Base-by-base conservation (phyloP, 1,140 invertebrate species). In the Aporrectodea caliginosa region DNA sequence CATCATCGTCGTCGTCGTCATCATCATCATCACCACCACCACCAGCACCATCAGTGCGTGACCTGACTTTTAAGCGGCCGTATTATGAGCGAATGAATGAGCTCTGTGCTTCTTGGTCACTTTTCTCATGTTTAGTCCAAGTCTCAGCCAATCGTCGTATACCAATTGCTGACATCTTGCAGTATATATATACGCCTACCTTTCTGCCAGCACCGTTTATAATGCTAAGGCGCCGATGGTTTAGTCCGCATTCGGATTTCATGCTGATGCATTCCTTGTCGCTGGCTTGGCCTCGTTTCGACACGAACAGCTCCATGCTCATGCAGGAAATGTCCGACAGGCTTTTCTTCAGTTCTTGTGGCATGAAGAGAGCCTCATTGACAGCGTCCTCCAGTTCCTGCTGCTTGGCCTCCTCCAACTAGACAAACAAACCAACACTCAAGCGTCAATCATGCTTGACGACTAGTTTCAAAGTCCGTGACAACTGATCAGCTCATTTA, bases 351-450 rank as follows among this genome's bases (percentile, higher is more conserved):
- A 31, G 32, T n/a, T 35, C 30, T 2, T 27, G 14, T 33, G 35
- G 33, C 0, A 29, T 32, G n/a, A 76, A 32, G 0, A 35, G 32
- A 22, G 75, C 75, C 2, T 43, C 43, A 22, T 76, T 76, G 2
- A 2, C 35, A 31, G 35, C 35, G 33, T 76, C 75, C n/a, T 76
- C 75, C 75, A 76, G 27, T 32, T 76, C 75, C 43, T 76, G 75
- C 35, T 35, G 75, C 35, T 35, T 35, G n/a, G 75, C 31, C 43
- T 76, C 75, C 43, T 76, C 75, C 87, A 98, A n/a, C n/a, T n/a
- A n/a, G n/a, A n/a, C n/a, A n/a, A n/a, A n/a, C n/a, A n/a, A n/a
- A n/a, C n/a, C n/a, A n/a, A n/a, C n/a, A n/a, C n/a, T n/a, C n/a
- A n/a, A n/a, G n/a, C n/a, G n/a, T n/a, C n/a, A n/a, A n/a, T n/a